These are phyloP conservation scores for Podarcis muralis DNA, from an alignment of 2,113 vertebrate species.

Conservation along the genomic window DNA sequence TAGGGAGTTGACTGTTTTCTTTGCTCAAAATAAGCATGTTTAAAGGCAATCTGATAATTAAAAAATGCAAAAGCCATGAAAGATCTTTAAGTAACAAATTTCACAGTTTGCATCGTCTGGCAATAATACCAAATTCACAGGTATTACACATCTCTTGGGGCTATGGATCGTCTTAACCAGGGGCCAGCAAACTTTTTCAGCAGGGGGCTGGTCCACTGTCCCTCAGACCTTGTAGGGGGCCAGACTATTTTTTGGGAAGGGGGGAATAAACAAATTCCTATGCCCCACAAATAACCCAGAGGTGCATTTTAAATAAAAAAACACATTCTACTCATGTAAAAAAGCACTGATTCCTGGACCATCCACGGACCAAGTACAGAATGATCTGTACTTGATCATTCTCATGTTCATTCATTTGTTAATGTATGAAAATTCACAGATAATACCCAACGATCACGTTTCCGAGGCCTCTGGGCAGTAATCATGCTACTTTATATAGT, in stretches of 20 bases:
- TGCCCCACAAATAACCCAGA: too few relatives aligned
- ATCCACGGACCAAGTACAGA: too few relatives aligned
- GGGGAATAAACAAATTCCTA: too few relatives aligned
- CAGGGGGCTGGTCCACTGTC: too few relatives aligned
- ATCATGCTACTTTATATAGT: too few relatives aligned
- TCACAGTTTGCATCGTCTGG: background rate
- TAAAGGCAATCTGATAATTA: background rate
- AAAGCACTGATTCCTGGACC: too few relatives aligned
- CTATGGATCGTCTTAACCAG: background rate
- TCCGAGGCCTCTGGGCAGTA: too few relatives aligned
- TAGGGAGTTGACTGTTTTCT: background rate
- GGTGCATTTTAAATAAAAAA: too few relatives aligned
- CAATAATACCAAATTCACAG: background rate
- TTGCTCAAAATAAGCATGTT: background rate
- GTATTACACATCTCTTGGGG: background rate
- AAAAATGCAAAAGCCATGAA: background rate
- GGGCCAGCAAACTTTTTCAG: too few relatives aligned
- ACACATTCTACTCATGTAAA: too few relatives aligned
- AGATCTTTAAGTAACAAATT: background rate
- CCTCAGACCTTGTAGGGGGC: too few relatives aligned
- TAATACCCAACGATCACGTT: background rate
- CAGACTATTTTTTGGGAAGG: too few relatives aligned
- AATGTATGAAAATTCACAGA: background rate
- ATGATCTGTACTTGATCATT: background rate
- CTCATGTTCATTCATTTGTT: background rate